phyloP scores from a whole-genome alignment of 2,113 vertebrate genomes.

The Oryzias celebensis region DNA sequence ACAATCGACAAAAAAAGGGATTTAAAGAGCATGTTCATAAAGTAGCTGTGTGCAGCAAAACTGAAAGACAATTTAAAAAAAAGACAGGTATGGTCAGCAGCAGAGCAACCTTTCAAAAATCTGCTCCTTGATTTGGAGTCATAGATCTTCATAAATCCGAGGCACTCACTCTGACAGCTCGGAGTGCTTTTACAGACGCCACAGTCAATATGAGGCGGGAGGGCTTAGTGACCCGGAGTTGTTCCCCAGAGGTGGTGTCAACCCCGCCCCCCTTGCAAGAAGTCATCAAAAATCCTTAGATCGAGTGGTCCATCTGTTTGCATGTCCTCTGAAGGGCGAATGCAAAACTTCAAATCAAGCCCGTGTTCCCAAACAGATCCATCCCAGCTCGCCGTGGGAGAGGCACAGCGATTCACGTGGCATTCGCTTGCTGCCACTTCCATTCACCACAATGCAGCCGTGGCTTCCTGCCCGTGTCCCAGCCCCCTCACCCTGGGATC shows the following conservation, averaged over 20 bases:
- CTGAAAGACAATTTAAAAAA: too few relatives aligned
- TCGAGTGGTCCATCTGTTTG: constrained; percentile 40
- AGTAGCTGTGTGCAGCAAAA: too few relatives aligned
- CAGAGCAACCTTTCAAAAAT: not conserved
- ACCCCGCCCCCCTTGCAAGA: constrained; percentile 6
- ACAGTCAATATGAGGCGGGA: constrained; percentile 27
- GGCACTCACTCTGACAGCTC: constrained; percentile 12
- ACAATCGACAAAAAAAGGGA: constrained; percentile 22
- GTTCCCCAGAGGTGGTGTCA: constrained; percentile 40
- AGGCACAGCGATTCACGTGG: not conserved
- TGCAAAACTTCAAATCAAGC: constrained; percentile 5
- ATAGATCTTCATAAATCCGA: constrained; percentile 19
- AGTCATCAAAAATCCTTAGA: constrained; percentile 48
- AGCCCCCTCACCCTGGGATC: constrained; percentile 54
- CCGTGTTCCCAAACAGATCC: constrained; percentile 23
- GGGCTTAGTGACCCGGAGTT: constrained; percentile 56
- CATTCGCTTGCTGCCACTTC: not conserved
- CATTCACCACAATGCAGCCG: constrained; percentile 26
- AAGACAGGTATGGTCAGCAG: too few relatives aligned
- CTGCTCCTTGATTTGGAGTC: not conserved
- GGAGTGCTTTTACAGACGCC: constrained; percentile 31
- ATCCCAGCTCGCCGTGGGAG: constrained; percentile 2
- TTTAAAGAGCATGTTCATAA: too few relatives aligned
- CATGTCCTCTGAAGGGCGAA: constrained; percentile 30
- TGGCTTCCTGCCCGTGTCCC: constrained; percentile 37